Evolutionary conservation across 2,113 vertebrate genomes (phyloP), one percentile per base, ranked within the genome.

Genomic region (Calypte anna): DNA sequence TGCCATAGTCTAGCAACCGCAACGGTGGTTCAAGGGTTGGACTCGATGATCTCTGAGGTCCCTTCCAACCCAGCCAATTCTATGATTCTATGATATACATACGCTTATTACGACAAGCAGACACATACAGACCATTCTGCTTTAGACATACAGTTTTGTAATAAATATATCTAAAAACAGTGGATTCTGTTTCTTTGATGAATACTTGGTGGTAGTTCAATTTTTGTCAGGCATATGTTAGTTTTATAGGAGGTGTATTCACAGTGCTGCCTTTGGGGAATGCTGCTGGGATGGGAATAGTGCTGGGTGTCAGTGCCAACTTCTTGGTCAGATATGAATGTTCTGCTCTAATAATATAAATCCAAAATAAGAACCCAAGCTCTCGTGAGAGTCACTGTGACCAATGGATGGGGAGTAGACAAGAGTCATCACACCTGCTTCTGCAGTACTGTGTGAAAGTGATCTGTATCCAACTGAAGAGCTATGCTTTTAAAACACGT

Each of bases 261-360:
- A n/a, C 76, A 82, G 81, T 10, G 0, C 55, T 93, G 95, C 91
- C 82, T 93, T 64, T 82, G 84, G 82, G 91, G 77, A 88, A 76
- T 64, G 89, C 43, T 96, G 80, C 53, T 21, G 83, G 75, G 90
- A 94, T 23, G 12, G 82, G 61, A 87, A 90, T 88, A 90, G 77
- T 74, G 86, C 72, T 74, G 85, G 64, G 55, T 90, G 82, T 83
- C 91, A 63, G 46, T 68, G 82, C 82, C 89, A 96, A 59, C 86
- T 92, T 86, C 76, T 91, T 77, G 80, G 82, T 96, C 82, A 94
- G 89, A 93, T 95, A 87, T n/a, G 73, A 87, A 40, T 33, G 58
- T 93, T 91, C 82, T 96, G 85, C 85, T 94, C 74, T 82, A 87
- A 80, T 94, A 94, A 91, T 9, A 50, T 81, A 85, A 78, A 90